These are phyloP conservation scores for Dasypogon diadema DNA, from an alignment of 2,888 invertebrate genomes.

Conservation along the genomic window DNA sequence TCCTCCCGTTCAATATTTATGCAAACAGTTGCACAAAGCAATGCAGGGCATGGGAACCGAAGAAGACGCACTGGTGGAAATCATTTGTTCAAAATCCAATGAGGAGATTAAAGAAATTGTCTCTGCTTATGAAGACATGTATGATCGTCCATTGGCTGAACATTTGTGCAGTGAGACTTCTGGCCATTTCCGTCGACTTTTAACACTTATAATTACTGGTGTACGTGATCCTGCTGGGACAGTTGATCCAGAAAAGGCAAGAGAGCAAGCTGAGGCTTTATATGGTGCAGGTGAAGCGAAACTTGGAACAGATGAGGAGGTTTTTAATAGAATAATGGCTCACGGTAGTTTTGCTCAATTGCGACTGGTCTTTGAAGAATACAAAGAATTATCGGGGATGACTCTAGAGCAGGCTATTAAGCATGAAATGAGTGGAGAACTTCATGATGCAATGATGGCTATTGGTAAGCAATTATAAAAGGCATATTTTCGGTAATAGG, in stretches of 20 bases:
- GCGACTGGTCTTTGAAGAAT: slow-evolving; percentile 76
- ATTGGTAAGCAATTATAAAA: slow-evolving; percentile 70
- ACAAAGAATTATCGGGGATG: slow-evolving; percentile 76
- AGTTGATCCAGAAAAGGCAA: slow-evolving; percentile 75
- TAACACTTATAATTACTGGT: slow-evolving; percentile 77
- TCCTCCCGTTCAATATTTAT: slow-evolving; percentile 77
- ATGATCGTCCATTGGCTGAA: slow-evolving; percentile 76
- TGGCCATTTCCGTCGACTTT: slow-evolving; percentile 80
- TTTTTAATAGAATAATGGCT: slow-evolving; percentile 77
- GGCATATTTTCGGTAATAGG: not conserved
- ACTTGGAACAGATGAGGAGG: slow-evolving; percentile 78
- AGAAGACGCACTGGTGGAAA: slow-evolving; percentile 79
- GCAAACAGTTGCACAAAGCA: slow-evolving; percentile 78
- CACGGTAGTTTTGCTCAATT: slow-evolving; percentile 80
- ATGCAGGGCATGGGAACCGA: slow-evolving; percentile 82
- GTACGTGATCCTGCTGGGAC: slow-evolving; percentile 75
- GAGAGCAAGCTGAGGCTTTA: slow-evolving; percentile 77
- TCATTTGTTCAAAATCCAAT: slow-evolving; percentile 78
- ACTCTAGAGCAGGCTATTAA: slow-evolving; percentile 79
- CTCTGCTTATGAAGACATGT: slow-evolving; percentile 74
- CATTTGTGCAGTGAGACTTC: slow-evolving; percentile 82
- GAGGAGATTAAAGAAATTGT: slow-evolving; percentile 75
- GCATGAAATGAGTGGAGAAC: slow-evolving; percentile 75
- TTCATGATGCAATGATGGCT: slow-evolving; percentile 75
- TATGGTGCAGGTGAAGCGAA: slow-evolving; percentile 78